Evolutionary conservation across 2,113 vertebrate species (phyloP).

Genomic region (Centropristis striata): DNA sequence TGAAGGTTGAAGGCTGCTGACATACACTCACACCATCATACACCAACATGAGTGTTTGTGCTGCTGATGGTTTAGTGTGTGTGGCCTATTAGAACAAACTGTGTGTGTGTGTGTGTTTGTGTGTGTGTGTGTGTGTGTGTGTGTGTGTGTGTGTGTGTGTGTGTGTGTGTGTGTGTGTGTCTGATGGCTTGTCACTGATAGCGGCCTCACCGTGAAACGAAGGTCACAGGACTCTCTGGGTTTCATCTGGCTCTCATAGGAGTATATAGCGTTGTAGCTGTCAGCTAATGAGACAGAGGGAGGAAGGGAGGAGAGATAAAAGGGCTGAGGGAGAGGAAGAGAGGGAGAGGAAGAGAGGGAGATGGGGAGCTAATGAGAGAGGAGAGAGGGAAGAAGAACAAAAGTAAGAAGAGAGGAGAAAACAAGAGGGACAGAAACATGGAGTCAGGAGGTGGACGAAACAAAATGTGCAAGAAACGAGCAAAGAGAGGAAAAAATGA

Average conservation of each 20-base stretch:
- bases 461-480: conserved; percentile 13
- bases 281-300: conserved; percentile 80
- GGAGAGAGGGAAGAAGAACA: conserved; percentile 5
- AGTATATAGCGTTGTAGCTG: conserved; percentile 72
- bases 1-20: conserved; percentile 74
- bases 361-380: conserved; percentile 58
- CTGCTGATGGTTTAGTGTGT: conserved; percentile 24
- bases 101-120: conserved; percentile 30
- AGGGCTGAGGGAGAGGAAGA: conserved; percentile 44
- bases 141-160: conserved; percentile 7
- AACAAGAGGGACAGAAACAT: conserved; percentile 13
- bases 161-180: conserved; percentile 36
- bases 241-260: conserved; percentile 81
- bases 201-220: conserved; percentile 69
- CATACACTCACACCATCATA: conserved; percentile 54
- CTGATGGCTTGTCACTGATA: conserved; percentile 85
- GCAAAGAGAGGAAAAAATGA: conserved; percentile 9
- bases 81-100: conserved; percentile 30
- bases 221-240: conserved; percentile 78
- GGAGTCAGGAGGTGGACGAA: conserved; percentile 9
- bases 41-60: conserved; percentile 33
- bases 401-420: conserved; percentile 1
- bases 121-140: conserved; percentile 36
- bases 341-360: conserved; percentile 31
- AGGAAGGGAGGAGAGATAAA: conserved; percentile 48